phyloP scores from a whole-genome alignment of 2,888 invertebrate genomes.

The Petrolisthes cinctipes region DNA sequence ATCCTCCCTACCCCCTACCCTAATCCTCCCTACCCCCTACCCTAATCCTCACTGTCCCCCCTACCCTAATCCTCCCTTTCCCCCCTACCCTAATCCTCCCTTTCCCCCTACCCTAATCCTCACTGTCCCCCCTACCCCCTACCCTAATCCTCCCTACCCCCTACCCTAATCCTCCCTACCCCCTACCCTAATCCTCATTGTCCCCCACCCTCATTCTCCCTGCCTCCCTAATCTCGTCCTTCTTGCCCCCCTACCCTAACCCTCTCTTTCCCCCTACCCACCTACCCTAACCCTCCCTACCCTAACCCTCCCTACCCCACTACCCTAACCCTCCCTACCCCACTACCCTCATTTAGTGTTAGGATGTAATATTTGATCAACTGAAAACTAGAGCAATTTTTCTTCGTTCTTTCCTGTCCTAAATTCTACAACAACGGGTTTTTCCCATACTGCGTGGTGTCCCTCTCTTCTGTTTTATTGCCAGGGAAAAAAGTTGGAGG shows the following conservation, averaged over 20 bases:
- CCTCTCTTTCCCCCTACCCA: neutral
- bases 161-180: neutral
- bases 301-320: neutral
- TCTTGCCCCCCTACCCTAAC: neutral
- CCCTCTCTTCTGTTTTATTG: too few relatives aligned
- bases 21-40: neutral
- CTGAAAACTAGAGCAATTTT: too few relatives aligned
- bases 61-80: neutral
- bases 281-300: neutral
- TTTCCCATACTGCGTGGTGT: too few relatives aligned
- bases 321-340: neutral
- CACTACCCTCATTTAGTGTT: too few relatives aligned
- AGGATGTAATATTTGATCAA: too few relatives aligned
- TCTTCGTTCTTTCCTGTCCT: too few relatives aligned
- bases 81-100: neutral
- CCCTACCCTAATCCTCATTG: neutral
- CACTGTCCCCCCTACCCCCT: neutral
- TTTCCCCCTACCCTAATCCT: neutral
- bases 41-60: neutral
- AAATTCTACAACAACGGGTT: too few relatives aligned
- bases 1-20: too few relatives aligned
- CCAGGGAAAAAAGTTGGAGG: too few relatives aligned
- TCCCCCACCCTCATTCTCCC: neutral
- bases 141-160: neutral
- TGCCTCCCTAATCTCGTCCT: neutral